These are phyloP conservation scores for Drosophila recens DNA, from an alignment of 2,888 invertebrate genomes.

Conservation along the genomic window DNA sequence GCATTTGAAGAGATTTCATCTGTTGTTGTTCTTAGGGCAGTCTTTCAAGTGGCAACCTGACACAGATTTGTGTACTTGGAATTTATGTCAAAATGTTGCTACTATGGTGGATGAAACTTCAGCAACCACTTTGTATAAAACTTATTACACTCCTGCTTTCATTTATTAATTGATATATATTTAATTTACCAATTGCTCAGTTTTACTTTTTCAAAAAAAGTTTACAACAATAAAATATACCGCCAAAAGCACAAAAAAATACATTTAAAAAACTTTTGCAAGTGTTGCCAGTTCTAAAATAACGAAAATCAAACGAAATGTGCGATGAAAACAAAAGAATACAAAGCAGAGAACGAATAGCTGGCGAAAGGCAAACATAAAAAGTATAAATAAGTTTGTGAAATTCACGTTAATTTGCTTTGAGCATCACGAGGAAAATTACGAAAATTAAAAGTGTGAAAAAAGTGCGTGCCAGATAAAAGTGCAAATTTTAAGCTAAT, in stretches of 20 bases:
- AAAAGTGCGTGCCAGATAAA: slow-evolving; percentile 35
- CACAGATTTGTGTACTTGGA: slow-evolving; percentile 41
- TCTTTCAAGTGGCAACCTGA: slow-evolving; percentile 51
- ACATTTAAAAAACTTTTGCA: slow-evolving; percentile 34
- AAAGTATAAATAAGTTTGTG: slow-evolving; percentile 42
- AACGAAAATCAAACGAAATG: slow-evolving; percentile 42
- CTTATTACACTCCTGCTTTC: background rate
- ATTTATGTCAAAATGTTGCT: slow-evolving; percentile 37
- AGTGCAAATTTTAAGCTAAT: slow-evolving; percentile 13
- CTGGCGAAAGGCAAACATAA: slow-evolving; percentile 7
- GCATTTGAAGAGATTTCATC: slow-evolving; percentile 39
- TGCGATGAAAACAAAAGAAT: slow-evolving; percentile 62
- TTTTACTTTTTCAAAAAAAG: background rate
- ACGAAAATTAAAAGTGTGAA: slow-evolving; percentile 34
- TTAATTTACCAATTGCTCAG: background rate
- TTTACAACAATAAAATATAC: background rate
- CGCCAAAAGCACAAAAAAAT: slow-evolving; percentile 42
- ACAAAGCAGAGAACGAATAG: slow-evolving; percentile 38
- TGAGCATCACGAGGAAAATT: slow-evolving; percentile 4
- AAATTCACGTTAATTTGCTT: slow-evolving; percentile 13
- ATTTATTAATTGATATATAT: background rate
- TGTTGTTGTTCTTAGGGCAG: slow-evolving; percentile 36
- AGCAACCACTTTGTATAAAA: slow-evolving; percentile 1
- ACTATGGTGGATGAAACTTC: slow-evolving; percentile 12
- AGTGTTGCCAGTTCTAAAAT: slow-evolving; percentile 55